Base-by-base conservation (phyloP, 2,888 invertebrate species). In the Cremastobaeus sp. region DNA sequence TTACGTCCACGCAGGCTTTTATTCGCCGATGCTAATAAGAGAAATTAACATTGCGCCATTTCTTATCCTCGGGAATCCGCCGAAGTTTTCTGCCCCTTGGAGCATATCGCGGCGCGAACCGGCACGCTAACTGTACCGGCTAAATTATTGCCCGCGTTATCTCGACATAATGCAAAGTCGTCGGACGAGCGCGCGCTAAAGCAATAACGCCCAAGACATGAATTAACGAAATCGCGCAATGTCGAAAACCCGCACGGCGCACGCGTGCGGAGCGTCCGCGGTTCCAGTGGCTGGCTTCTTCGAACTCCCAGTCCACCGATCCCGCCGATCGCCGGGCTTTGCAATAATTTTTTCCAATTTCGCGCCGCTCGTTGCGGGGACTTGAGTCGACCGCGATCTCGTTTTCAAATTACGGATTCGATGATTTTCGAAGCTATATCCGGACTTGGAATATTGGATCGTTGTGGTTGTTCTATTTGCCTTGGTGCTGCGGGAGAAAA, bases 41-140 rank as follows among this genome's bases (percentile, higher is more conserved):
- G 43, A 64, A 64, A 50, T 64, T 64, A 65, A 65, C 65, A 59
- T 59, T 47, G 43, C 66, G 66, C 52, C 57, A 57, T 48, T 55
- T 41, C 57, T 32, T 55, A 48, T 32, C 25, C 64, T 52, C 37
- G 25, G 25, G 50, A 62, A 21, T 41, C 52, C 52, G 43, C 21
- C 62, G 9, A 48, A 48, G 41, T 48, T 66, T 66, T 55, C 48
- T 41, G 57, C 66, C 21, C 48, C 57, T 41, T 35, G 41, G 32
- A 66, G 68, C 50, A 59, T 68, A 68, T 68, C 68, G 68, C 59
- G 39, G 37, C 32, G n/a, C 55, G 55, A 65, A 65, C 55, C 17
- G 28, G 15, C 65, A 50, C 57, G 57, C 55, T 66, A 66, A 66
- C 65, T 55, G 65, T 66, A 66, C 39, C 48, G 43, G 66, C 50